These are phyloP conservation scores for Bubo blakistoni DNA, from an alignment of 2,113 vertebrate genomes.

Conservation along the genomic window DNA sequence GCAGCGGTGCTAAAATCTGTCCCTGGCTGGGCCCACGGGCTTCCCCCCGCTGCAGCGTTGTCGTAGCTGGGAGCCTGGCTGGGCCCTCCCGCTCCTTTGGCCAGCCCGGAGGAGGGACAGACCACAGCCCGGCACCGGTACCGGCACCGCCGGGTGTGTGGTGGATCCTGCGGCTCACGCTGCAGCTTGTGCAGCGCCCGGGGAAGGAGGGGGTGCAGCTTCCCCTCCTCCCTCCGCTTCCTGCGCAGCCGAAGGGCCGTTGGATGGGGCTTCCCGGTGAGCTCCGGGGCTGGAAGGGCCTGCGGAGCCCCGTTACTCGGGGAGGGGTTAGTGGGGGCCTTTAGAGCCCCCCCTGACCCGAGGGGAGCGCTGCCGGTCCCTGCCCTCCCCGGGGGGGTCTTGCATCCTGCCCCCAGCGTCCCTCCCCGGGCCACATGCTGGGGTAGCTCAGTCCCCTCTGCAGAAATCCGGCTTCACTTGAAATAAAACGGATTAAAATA, in stretches of 20 bases:
- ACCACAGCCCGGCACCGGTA: not conserved
- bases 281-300: not conserved
- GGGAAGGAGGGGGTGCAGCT: not conserved
- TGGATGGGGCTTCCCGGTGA: not conserved
- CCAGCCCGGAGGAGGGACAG: not conserved
- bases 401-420: fast-evolving
- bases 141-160: not conserved
- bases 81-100: not conserved
- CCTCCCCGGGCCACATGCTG: fast-evolving
- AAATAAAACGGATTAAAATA: not conserved
- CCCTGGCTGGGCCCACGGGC: too few relatives aligned
- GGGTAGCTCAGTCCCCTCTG: not conserved
- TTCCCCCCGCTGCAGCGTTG: too few relatives aligned
- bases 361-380: not conserved
- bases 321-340: not conserved
- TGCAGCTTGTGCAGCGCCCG: not conserved
- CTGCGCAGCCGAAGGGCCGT: not conserved
- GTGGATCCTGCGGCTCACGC: not conserved
- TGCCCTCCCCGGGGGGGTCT: not conserved
- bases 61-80: not conserved
- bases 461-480: not conserved
- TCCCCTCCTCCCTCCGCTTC: not conserved
- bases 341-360: not conserved
- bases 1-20: not conserved
- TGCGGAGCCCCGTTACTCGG: not conserved